These are phyloP conservation scores for Coranthus polyacanthus DNA, from an alignment of 2,797 vertebrate species.

Conservation along the genomic window DNA sequence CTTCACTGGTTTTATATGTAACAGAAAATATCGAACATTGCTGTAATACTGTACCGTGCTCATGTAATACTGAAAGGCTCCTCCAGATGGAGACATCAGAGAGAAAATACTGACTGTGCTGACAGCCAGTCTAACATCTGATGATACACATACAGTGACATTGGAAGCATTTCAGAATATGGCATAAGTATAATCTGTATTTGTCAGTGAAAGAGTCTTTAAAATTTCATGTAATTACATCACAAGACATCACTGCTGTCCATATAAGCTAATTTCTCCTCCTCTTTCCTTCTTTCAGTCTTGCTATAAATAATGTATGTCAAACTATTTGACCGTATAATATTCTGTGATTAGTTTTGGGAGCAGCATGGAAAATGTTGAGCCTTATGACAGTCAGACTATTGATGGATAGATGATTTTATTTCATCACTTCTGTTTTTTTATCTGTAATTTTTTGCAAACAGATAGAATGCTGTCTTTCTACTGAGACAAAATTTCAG, in stretches of 20 bases:
- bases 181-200: not conserved
- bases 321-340: not conserved
- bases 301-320: too few species aligned
- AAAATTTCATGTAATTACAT: too few species aligned
- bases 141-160: too few species aligned
- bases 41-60: too few species aligned
- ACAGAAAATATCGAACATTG: not conserved
- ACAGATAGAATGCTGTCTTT: too few species aligned
- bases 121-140: too few species aligned
- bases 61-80: not conserved
- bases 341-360: too few species aligned
- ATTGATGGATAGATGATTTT: not conserved
- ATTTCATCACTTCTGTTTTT: not conserved
- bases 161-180: not conserved
- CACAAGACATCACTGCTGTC: too few species aligned
- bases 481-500: too few species aligned
- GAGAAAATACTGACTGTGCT: not conserved
- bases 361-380: not conserved
- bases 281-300: too few species aligned
- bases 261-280: too few species aligned
- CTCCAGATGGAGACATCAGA: constrained; percentile 47
- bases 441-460: not conserved
- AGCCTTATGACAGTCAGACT: not conserved
- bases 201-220: too few species aligned
- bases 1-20: not conserved